Evolutionary conservation across 2,113 vertebrate genomes (phyloP), one percentile per base, ranked within the genome.

Genomic region (Phodopus roborovskii): DNA sequence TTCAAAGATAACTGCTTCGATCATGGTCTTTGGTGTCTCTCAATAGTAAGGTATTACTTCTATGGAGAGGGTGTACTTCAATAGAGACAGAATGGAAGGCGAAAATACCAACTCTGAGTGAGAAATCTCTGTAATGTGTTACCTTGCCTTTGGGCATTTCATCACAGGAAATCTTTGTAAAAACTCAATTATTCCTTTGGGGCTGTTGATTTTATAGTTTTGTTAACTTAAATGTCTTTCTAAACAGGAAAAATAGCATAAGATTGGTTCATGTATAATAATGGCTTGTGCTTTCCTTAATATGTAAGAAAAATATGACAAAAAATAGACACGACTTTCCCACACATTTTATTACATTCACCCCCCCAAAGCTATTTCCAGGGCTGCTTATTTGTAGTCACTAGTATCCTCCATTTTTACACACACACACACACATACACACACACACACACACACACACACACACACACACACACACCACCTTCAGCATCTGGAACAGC

Each of bases 91-190:
- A 87, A 5, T 88, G 24, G 92, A 94, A 81, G 70, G 48, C 75
- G 22, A 92, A 87, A 95, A 71, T 90, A 39, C 36, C 15, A 79
- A 66, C 50, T 13, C 4, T 68, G 19, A 5, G 0, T 71, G 84
- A 88, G 79, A 96, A 83, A 81, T 90, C 22, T 60, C 33, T 88
- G 2, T 88, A 53, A 82, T 56, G 79, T 84, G 79, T 88, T 53
- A 68, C 70, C 64, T 30, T 85, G 20, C 17, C 10, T 97, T 93
- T 97, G 81, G 58, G 92, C 71, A 84, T 45, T 60, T 75, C 39
- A 62, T 71, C 3, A 88, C 64, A 45, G 1, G 30, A 92, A 93
- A 58, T 87, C 71, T 85, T 50, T 81, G 60, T 36, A 5, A 30
- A 79, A 91, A 60, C 4, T 75, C 20, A 36, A 64, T 90, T 88